These are phyloP conservation scores for Arge pagana DNA, from an alignment of 2,888 invertebrate genomes.

Conservation along the genomic window DNA sequence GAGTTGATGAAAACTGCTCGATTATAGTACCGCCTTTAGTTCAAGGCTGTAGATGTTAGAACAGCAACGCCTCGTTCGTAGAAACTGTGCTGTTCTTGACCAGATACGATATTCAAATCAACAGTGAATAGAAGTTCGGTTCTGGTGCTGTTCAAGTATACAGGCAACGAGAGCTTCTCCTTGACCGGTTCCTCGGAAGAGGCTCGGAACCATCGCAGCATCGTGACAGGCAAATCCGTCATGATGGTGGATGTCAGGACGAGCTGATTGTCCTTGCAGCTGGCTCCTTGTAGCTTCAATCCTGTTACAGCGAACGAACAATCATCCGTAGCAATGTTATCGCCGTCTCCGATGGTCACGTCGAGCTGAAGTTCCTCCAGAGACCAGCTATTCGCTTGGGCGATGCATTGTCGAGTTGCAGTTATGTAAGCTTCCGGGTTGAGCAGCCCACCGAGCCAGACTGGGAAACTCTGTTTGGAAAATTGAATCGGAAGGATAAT, in stretches of 20 bases:
- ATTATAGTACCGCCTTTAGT: constrained; percentile 63
- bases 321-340: constrained; percentile 64
- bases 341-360: constrained; percentile 69
- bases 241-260: constrained; percentile 92
- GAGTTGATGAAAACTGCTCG: constrained; percentile 9
- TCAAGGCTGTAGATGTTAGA: constrained; percentile 89
- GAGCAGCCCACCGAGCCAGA: constrained; percentile 97
- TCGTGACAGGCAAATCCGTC: constrained; percentile 88
- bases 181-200: constrained; percentile 58
- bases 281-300: constrained; percentile 94
- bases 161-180: constrained; percentile 86
- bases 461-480: constrained; percentile 80
- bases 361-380: constrained; percentile 92
- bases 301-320: constrained; percentile 76
- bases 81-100: constrained; percentile 93
- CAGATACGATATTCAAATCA: constrained; percentile 88
- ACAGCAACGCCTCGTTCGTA: constrained; percentile 98
- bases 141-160: constrained; percentile 95
- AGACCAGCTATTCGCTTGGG: constrained; percentile 95
- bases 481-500: too few species aligned
- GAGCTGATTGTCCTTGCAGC: constrained; percentile 88
- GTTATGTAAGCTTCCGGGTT: constrained; percentile 99
- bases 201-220: constrained; percentile 87
- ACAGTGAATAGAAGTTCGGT: constrained; percentile 94
- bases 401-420: constrained; percentile 97